These are phyloP conservation scores for Helarctos malayanus DNA, from an alignment of 2,797 vertebrate genomes.

Conservation along the genomic window DNA sequence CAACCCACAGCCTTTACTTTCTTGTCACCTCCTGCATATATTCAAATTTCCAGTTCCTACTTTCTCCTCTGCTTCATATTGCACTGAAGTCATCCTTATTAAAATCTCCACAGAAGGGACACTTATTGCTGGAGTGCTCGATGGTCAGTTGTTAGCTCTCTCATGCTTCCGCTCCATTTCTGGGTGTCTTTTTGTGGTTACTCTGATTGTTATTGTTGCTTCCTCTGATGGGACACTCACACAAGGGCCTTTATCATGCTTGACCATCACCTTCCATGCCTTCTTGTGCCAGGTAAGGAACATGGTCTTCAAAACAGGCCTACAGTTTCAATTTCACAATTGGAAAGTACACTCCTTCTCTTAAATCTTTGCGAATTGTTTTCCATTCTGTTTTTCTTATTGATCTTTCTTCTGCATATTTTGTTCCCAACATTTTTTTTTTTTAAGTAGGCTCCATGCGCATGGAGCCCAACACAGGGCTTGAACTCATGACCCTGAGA, in stretches of 20 bases:
- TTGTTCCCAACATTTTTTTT: neutral
- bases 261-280: too few relatives aligned
- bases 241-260: neutral
- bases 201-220: neutral
- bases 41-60: neutral
- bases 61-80: too few relatives aligned
- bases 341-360: neutral
- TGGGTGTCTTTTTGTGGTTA: neutral
- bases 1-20: neutral
- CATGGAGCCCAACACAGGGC: too few relatives aligned
- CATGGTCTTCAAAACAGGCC: neutral
- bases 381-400: neutral
- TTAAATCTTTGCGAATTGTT: neutral
- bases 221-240: neutral
- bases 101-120: neutral
- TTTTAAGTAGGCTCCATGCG: too few relatives aligned
- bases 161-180: neutral
- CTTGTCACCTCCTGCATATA: neutral
- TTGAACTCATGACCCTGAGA: too few relatives aligned
- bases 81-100: neutral
- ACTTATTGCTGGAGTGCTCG: neutral
- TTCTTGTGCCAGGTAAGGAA: neutral
- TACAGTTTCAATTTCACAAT: neutral
- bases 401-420: neutral
- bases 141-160: neutral